Percentiles rank a stretch among this genome's conserved stretches.
Evolutionary conservation across 2,797 vertebrate species (phyloP).

Genomic region (Poecilia picta): DNA sequence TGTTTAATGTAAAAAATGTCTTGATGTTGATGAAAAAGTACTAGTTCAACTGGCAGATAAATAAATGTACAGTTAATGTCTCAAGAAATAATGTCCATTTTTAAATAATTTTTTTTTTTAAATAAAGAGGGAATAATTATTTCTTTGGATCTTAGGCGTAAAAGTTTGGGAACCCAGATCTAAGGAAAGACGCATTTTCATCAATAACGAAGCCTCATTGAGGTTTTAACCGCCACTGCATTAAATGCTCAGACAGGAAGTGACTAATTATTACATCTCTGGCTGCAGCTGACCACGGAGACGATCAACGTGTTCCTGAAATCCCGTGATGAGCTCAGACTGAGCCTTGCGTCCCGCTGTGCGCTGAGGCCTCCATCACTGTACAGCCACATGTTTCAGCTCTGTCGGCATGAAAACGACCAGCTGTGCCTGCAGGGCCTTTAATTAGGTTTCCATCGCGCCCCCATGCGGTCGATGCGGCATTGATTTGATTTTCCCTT

Average conservation of each 20-base stretch:
- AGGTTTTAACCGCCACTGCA: neutral
- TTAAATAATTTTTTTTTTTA: too few species aligned
- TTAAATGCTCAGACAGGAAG: neutral
- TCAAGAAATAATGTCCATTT: too few species aligned
- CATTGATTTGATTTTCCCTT: slow-evolving; percentile 84
- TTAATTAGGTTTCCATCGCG: slow-evolving; percentile 84
- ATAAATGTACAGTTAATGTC: too few species aligned
- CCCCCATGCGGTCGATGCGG: slow-evolving; percentile 79
- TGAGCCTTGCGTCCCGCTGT: slow-evolving; percentile 1
- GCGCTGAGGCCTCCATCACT: slow-evolving; percentile 1
- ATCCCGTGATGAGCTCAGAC: neutral
- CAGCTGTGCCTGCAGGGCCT: slow-evolving; percentile 74
- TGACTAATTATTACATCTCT: neutral
- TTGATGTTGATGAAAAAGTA: too few species aligned
- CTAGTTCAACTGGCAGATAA: too few species aligned
- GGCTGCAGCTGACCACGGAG: neutral
- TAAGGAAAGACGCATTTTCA: neutral
- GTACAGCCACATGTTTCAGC: slow-evolving; percentile 51
- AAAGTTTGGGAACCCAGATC: too few species aligned
- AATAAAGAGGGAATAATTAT: too few species aligned
- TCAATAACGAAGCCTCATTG: neutral
- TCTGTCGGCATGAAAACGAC: slow-evolving; percentile 71
- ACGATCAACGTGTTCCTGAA: neutral
- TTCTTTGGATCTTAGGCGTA: too few species aligned
- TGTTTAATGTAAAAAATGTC: too few species aligned